phyloP scores from a whole-genome alignment of 1,140 invertebrate species.

The Pinna nobilis region DNA sequence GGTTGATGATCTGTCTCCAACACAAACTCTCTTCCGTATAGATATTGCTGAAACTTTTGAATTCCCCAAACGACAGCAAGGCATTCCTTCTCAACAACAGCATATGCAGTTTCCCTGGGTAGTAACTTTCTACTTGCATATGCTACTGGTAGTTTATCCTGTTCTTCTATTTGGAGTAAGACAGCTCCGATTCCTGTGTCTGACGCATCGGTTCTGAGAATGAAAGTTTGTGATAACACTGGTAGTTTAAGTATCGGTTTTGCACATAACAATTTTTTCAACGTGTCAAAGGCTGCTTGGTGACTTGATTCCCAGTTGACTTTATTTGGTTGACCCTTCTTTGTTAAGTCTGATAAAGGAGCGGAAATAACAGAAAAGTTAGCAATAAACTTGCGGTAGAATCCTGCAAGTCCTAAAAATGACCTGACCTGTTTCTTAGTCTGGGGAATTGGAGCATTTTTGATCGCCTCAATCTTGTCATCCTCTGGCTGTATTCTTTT shows the following conservation, averaged over 20 bases:
- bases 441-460: slow-evolving; percentile 59
- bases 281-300: neutral
- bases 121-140: neutral
- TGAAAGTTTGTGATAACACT: neutral
- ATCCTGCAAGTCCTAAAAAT: slow-evolving; percentile 52
- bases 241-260: slow-evolving; percentile 7
- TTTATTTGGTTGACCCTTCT: neutral
- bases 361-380: slow-evolving; percentile 62
- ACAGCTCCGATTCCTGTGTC: slow-evolving; percentile 14
- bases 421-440: slow-evolving; percentile 52
- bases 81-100: slow-evolving; percentile 2
- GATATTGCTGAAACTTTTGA: slow-evolving; percentile 13
- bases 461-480: slow-evolving; percentile 38
- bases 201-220: slow-evolving; percentile 9
- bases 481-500: neutral
- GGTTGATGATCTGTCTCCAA: slow-evolving; percentile 10
- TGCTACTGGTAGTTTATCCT: neutral
- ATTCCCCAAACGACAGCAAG: slow-evolving; percentile 3
- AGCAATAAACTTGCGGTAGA: slow-evolving; percentile 66
- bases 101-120: neutral
- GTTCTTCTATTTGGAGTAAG: neutral
- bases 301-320: slow-evolving; percentile 16
- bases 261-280: neutral
- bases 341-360: slow-evolving; percentile 15
- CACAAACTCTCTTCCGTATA: slow-evolving; percentile 4